A percentile compares a stretch with the other conserved stretches of the same genome.
Conservation (phyloP, 2,113 vertebrate genomes). For the Centropus unirufus region DNA sequence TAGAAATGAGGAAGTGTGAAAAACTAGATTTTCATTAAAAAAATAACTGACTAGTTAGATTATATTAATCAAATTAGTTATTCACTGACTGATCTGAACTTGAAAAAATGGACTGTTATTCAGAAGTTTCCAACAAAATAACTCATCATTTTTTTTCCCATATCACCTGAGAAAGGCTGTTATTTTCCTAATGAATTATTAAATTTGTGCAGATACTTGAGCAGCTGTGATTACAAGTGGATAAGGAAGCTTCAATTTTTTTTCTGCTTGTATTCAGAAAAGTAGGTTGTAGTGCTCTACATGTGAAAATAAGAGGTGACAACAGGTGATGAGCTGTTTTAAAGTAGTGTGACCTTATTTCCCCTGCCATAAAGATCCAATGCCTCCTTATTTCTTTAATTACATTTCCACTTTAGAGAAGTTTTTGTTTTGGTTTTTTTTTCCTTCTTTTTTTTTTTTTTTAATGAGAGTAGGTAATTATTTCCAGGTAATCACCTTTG, state of each 20-base stretch:
- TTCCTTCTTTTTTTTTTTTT: neutral
- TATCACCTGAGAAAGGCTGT: neutral
- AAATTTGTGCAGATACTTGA: conserved; percentile 1
- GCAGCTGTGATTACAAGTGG: conserved; percentile 41
- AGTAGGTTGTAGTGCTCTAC: conserved; percentile 9
- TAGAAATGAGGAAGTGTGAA: neutral
- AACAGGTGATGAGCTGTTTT: neutral
- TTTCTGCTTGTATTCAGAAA: neutral
- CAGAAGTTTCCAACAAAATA: neutral
- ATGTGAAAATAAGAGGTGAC: neutral
- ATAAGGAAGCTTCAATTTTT: neutral
- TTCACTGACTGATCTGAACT: neutral
- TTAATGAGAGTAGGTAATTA: neutral
- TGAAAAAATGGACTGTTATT: neutral
- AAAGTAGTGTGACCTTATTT: conserved; percentile 4
- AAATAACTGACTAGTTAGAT: neutral
- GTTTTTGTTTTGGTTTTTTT: too few species aligned
- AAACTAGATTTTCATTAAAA: neutral
- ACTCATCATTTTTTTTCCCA: neutral
- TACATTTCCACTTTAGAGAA: neutral
- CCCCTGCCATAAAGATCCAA: neutral
- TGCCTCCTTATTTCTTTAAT: neutral
- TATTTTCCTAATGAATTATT: conserved; percentile 3
- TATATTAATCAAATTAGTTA: neutral
- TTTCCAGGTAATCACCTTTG: neutral